These are phyloP conservation scores for Eristalis intricaria DNA, from an alignment of 2,888 invertebrate genomes.

Conservation along the genomic window DNA sequence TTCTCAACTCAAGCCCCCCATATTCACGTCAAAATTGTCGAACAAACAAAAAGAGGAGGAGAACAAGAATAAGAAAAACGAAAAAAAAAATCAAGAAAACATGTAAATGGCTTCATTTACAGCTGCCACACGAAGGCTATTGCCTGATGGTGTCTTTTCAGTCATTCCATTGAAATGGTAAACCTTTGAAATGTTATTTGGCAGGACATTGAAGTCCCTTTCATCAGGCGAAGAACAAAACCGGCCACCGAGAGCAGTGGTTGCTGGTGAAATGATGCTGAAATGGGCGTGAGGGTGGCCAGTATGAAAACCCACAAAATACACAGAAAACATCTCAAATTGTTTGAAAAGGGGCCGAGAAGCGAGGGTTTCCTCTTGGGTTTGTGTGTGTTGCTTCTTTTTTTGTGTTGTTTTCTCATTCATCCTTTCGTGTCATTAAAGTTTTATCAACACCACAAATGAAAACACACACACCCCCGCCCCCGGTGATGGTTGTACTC, in stretches of 20 bases:
- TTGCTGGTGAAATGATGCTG: neutral
- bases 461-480: slow-evolving; percentile 71
- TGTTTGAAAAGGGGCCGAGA: slow-evolving; percentile 55
- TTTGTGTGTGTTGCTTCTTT: neutral
- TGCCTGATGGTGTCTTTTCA: slow-evolving; percentile 36
- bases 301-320: slow-evolving; percentile 53
- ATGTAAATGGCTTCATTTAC: slow-evolving; percentile 71
- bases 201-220: slow-evolving; percentile 68
- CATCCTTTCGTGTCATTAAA: slow-evolving; percentile 77
- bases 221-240: slow-evolving; percentile 59
- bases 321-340: slow-evolving; percentile 71
- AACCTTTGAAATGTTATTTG: slow-evolving; percentile 69
- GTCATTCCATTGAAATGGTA: slow-evolving; percentile 67
- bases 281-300: neutral
- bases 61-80: neutral
- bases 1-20: neutral
- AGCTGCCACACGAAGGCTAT: slow-evolving; percentile 39
- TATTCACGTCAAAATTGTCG: slow-evolving; percentile 2
- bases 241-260: neutral
- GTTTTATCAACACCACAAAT: slow-evolving; percentile 78
- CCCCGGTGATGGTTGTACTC: slow-evolving; percentile 42
- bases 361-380: neutral
- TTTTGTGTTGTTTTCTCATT: slow-evolving; percentile 15
- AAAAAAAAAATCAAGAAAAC: slow-evolving; percentile 36
- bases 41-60: neutral